A percentile compares a stretch with the other conserved stretches of the same genome.
Conservation (phyloP, 2,113 vertebrate genomes). For the Willisornis vidua region DNA sequence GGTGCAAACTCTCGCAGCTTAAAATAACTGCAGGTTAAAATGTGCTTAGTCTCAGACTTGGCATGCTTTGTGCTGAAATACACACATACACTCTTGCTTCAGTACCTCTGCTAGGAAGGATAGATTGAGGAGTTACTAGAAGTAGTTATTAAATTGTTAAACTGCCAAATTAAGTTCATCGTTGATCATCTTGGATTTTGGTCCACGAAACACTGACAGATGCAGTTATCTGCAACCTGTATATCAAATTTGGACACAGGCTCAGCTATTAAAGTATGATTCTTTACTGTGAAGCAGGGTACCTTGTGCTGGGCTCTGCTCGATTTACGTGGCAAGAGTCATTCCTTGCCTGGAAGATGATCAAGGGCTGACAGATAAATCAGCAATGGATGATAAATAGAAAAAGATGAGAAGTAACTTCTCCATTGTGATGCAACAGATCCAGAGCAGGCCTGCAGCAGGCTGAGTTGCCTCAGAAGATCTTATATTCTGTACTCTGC, state of each 20-base stretch:
- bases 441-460: background rate
- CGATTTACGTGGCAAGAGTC: background rate
- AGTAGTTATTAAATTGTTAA: background rate
- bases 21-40: background rate
- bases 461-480: background rate
- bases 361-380: background rate
- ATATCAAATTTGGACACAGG: background rate
- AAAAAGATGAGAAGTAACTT: background rate
- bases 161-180: background rate
- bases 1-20: background rate
- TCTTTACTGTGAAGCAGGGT: background rate
- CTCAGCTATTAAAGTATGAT: background rate
- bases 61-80: background rate
- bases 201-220: background rate
- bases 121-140: background rate
- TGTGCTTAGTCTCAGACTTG: background rate
- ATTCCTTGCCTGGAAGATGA: background rate
- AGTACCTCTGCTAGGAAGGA: background rate
- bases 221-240: background rate
- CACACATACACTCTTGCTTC: rapidly evolving
- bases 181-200: background rate
- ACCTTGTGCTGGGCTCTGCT: background rate
- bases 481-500: background rate
- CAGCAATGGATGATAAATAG: background rate
- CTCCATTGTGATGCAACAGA: background rate